Base-by-base conservation (phyloP, 1,140 invertebrate genomes). In the Dreissena rostriformis region DNA sequence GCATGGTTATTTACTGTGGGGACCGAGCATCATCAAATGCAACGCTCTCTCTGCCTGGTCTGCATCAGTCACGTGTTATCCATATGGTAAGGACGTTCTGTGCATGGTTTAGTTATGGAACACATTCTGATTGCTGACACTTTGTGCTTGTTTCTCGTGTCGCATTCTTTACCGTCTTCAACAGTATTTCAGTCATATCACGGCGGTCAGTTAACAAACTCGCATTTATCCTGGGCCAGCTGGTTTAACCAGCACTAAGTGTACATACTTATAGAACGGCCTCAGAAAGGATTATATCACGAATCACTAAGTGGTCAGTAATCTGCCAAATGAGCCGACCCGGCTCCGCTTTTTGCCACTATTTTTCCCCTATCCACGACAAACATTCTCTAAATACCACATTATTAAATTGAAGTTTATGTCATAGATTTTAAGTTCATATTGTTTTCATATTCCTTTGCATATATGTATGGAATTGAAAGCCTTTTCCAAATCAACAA, bases 81-180 rank as follows among this genome's bases (percentile, higher is more conserved):
- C 68, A 19, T 49, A 14, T 49, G 68, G 68, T 51, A 55, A 55
- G 12, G 24, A 39, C 70, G 29, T 39, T 75, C 26, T 57, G 66
- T 39, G 65, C n/a, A 66, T 57, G n/a, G 1, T 19, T 19, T 15
- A 17, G n/a, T 63, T 57, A 22, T 19, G 15, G 0, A 22, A 24
- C 4, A n/a, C 61, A 39, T 51, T 51, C n/a, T 57, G 75, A 66
- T 49, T 12, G 75, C 75, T 49, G 39, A 39, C 39, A 39, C 39
- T 39, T 39, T 39, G 39, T 39, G 39, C 39, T 39, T 5, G 39
- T 39, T 39, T 39, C 39, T 39, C 8, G 2, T 8, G 39, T 39
- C 39, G 39, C 39, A 39, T 39, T 39, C 4, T 39, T 39, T 8
- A 39, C 39, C 39, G 39, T 39, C 8, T 8, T 39, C 39, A 39